Evolutionary conservation across 2,797 vertebrate genomes (phyloP), one percentile per base, ranked within the genome.

Genomic region (Anguilla marmorata): DNA sequence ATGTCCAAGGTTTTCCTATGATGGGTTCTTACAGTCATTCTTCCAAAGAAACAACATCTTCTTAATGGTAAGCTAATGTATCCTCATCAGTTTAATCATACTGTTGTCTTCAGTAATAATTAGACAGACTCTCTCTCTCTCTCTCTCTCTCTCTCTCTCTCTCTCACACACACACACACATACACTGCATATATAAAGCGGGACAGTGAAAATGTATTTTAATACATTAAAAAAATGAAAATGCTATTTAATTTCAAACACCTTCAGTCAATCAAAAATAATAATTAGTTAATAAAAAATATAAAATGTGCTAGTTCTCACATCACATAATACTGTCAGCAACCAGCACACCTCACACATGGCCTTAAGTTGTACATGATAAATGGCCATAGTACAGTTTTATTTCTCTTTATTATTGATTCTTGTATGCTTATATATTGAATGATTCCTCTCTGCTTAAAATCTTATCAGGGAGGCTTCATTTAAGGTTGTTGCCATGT

Each of bases 1-100:
- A n/a, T 84, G 9, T 84, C 24, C 54, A 16, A 50, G 14, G 92
- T 92, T 93, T 91, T 94, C 91, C 92, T 93, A 93, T 92, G 88
- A 93, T 12, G 91, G 92, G 91, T 92, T 91, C 90, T 93, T 88
- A 19, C 45, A 16, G 30, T 85, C 66, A 84, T 72, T 84, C 63
- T 76, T 66, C 27, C 45, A n/a, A 85, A 27, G 24, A 85, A 19
- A 79, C 4, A 58, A 3, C 60, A 27, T 52, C 45, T 88, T 69
- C 27, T 50, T 45, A 37, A 37, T 84, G n/a, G 54, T 56, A 33
- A 27, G 27, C 27, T 50, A 54, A n/a, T 52, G 24, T 54, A n/a
- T 84, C 12, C 27, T 52, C 21, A 54, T 27, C 50, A 56, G 82
- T 33, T 56, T 27, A 83, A 83, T 56, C n/a, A 56, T 30, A 30